Evolutionary conservation across 2,888 invertebrate species (phyloP), one percentile per base, ranked within the genome.

Genomic region (Chrysotoxum bicinctum): DNA sequence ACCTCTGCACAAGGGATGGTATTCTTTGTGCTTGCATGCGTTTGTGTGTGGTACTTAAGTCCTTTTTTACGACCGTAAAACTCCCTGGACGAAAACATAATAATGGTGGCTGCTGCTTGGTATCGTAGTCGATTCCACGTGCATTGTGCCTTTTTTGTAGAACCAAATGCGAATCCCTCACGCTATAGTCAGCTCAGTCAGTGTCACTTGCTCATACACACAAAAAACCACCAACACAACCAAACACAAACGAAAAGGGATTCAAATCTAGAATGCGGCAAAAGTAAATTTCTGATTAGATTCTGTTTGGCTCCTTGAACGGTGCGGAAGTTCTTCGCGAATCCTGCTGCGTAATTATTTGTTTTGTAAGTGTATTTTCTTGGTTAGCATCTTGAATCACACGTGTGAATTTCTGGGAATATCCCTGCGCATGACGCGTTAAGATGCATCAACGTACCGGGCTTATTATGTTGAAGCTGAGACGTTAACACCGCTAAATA

Each of bases 251-350:
- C 77, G 81, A 89, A 88, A 88, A 89, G 89, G 88, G 89, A 89
- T 88, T 89, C 89, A 89, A 90, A 89, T 89, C 81, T 83, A 26
- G 82, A 88, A 86, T 64, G 81, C 45, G 84, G 72, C 48, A 76
- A 64, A 89, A 89, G 89, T 89, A 87, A 89, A 89, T 89, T 89
- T 89, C 89, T 90, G 91, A 90, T 91, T 91, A 91, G 91, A 91
- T 89, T 88, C 88, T 87, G 88, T 89, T 89, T 84, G 87, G 87
- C 87, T 89, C 87, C 87, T 86, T 83, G 82, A 88, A 87, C 88
- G 87, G 88, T 87, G 81, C 88, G 88, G 88, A 82, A 86, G 86
- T 86, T 73, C 77, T 82, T 82, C 74, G 86, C 82, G 74, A 74
- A 64, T 66, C 77, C 77, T 86, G 86, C 86, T 88, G 87, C 89